Evolutionary conservation across 2,797 vertebrate species (phyloP).

Genomic region (Sebastes diaconus): DNA sequence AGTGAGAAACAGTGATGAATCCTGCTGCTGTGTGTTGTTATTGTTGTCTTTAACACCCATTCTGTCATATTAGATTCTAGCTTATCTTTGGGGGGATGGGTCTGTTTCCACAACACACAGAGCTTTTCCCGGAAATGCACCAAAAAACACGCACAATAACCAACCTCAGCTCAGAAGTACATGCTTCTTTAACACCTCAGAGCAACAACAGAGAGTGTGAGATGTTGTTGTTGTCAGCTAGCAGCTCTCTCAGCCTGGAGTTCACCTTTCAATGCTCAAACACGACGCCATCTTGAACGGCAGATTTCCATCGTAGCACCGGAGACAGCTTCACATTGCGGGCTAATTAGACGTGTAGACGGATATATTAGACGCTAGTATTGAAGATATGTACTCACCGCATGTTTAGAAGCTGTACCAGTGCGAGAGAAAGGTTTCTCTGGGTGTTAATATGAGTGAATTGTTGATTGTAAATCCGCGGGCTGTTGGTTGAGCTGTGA

Average conservation of each 20-base stretch:
- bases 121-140: conserved; percentile 49
- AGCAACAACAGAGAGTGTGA: not conserved
- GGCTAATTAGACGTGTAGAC: conserved; percentile 39
- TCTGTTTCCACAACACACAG: conserved; percentile 35
- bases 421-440: conserved; percentile 44
- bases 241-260: conserved; percentile 71
- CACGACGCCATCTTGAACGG: conserved; percentile 87
- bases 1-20: not conserved
- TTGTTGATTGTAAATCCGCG: conserved; percentile 76
- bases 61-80: conserved; percentile 27
- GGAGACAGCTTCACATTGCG: conserved; percentile 46
- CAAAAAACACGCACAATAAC: not conserved
- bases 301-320: conserved; percentile 72
- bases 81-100: conserved; percentile 75
- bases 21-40: conserved; percentile 45
- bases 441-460: conserved; percentile 31
- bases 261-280: conserved; percentile 85
- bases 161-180: not conserved
- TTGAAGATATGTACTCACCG: conserved; percentile 75
- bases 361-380: not conserved
- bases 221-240: conserved; percentile 62
- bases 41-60: conserved; percentile 56
- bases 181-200: not conserved
- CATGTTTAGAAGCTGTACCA: conserved; percentile 67
- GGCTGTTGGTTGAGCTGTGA: conserved; percentile 64